These are phyloP conservation scores for Parauchenoglanis ngamensis DNA, from an alignment of 2,797 vertebrate genomes.

Conservation along the genomic window DNA sequence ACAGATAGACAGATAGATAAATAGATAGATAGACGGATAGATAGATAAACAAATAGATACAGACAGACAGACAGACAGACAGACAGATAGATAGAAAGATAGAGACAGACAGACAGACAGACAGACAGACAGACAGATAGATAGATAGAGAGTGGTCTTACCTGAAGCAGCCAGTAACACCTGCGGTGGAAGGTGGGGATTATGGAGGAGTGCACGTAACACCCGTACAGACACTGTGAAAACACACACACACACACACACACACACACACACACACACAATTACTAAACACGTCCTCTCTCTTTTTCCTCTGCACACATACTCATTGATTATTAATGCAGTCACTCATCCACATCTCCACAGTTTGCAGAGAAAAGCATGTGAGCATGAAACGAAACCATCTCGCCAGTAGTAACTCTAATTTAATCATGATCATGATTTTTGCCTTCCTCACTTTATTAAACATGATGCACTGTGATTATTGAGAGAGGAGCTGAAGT, in stretches of 20 bases:
- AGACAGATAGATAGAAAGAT: background rate
- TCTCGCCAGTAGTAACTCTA: background rate
- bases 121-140: background rate
- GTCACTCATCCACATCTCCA: background rate
- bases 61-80: no score
- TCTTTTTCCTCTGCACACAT: background rate
- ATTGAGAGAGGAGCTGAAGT: background rate
- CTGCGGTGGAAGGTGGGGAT: constrained; percentile 98
- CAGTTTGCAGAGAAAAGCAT: background rate
- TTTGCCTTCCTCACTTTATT: constrained; percentile 7
- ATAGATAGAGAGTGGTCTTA: constrained; percentile 70
- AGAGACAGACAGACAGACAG: background rate
- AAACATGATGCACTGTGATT: constrained; percentile 12
- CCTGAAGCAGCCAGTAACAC: constrained; percentile 99
- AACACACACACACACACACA: constrained; percentile 44
- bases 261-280: constrained; percentile 4
- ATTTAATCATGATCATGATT: background rate
- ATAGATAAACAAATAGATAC: background rate
- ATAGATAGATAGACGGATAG: no score
- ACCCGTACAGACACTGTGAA: constrained; percentile 93
- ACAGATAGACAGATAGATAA: no score
- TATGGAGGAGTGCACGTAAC: constrained; percentile 98
- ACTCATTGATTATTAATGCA: constrained; percentile 10
- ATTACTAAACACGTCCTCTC: background rate
- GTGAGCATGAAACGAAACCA: background rate